Evolutionary conservation across 1,140 invertebrate genomes (phyloP), one percentile per base, ranked within the genome.

Genomic region (Drosophila pseudoananassae): DNA sequence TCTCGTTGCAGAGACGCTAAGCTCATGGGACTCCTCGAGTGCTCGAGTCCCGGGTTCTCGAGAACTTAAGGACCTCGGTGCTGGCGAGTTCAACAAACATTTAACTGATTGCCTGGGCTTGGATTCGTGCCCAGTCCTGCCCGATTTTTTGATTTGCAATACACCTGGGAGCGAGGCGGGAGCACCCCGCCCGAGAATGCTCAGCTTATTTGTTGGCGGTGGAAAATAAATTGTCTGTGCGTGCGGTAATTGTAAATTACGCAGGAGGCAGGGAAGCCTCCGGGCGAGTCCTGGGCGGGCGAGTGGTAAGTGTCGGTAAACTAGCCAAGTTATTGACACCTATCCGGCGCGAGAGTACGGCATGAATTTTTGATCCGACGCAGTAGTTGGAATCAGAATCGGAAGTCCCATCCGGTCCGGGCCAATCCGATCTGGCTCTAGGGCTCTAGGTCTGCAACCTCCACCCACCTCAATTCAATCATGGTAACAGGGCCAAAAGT

Each of bases 101-200:
- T 91, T 91, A 91, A 91, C 90, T 91, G 90, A 91, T 91, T 91
- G 90, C 85, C 77, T 78, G 90, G 83, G 90, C 66, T 65, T 90
- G 83, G 68, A 75, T 80, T 69, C 51, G 78, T 69, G 68, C 59
- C 55, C 27, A 60, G 56, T 33, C 40, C 36, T 79, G 70, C 23
- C 78, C 81, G 79, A 85, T 90, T 90, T 91, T 91, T 91, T 91
- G 90, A 91, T 91, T 91, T 91, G 90, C 85, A 75, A 91, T 91
- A 91, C 90, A 91, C 90, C 90, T 91, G 90, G 90, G 90, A 91
- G 59, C 59, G 46, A 36, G 45, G 59, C 46, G 27, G 46, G 46
- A 53, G 45, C 25, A 27, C 25, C 25, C 25, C 25, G 60, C 57
- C 63, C 56, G 38, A 70, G 68, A 80, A 76, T 65, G 61, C 53